Evolutionary conservation across 2,797 vertebrate species (phyloP), one percentile per base, ranked within the genome.

Genomic region (Hoplostethus atlanticus): DNA sequence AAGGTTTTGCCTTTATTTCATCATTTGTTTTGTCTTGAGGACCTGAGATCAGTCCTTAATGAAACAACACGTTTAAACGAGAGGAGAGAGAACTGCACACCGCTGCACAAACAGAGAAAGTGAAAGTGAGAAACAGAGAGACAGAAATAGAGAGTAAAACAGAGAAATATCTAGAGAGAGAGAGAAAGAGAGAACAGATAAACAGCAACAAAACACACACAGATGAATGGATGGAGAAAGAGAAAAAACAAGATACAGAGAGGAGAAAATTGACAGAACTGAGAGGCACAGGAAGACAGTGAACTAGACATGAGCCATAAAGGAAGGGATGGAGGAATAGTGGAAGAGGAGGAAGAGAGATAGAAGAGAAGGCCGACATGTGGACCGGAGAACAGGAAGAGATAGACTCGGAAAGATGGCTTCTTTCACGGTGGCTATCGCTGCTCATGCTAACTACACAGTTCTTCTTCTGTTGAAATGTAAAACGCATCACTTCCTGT

Each of bases 61-160:
- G 42, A 44, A 12, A 4, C 12, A 44, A 44, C 12, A 42, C 40
- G 21, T 21, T 21, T 21, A 21, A 21, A 36, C 4, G 38, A 9
- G 38, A 40, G 38, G 38, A 40, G 38, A 9, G 38, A 40, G 2
- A 44, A 44, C 12, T 44, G 42, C 42, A 44, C 6, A 40, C 8
- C 1, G 38, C 38, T 11, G 42, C 42, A 13, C 11, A 44, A 63
- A 76, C 63, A 68, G 58, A 46, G 40, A 34, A 25, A 34, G 34
- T 65, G 46, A 40, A 13, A 54, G 42, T 44, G 42, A 44, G 12
- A 1, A 12, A 44, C 3, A 44, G 34, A 34, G 34, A 34, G 42
- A 44, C 42, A 44, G 42, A 44, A 44, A 44, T 12, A 44, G 42
- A 15, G 42, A 15, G 12, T 4, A 12, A 15, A 44, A 44, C 3